Evolutionary conservation across 2,888 invertebrate species (phyloP).

Genomic region (Calameuta pallipes): DNA sequence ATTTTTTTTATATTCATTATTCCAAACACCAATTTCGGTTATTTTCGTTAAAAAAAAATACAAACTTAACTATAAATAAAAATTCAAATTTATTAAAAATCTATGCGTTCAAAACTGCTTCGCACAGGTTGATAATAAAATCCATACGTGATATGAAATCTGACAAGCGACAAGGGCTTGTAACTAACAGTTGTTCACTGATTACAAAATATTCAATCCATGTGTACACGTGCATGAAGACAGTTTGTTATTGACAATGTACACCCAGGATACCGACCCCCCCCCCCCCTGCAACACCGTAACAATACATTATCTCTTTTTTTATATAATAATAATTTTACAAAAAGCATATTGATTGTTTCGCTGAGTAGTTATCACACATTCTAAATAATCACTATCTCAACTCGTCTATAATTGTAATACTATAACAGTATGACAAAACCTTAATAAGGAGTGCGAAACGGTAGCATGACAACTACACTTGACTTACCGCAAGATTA

Average conservation of each 20-base stretch:
- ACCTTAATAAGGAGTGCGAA: neutral
- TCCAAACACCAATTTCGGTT: too few relatives aligned
- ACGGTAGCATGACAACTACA: neutral
- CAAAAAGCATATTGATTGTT: too few relatives aligned
- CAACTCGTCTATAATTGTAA: neutral
- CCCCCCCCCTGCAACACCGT: neutral
- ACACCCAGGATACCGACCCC: neutral
- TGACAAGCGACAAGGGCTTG: neutral
- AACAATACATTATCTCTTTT: neutral
- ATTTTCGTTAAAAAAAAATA: neutral
- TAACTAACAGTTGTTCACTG: neutral
- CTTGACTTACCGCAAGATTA: slow-evolving; percentile 79
- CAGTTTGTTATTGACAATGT: neutral
- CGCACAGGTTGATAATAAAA: neutral
- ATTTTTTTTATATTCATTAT: too few relatives aligned
- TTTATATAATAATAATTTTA: neutral
- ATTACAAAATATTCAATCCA: neutral
- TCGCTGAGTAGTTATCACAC: neutral
- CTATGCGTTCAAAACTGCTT: too few relatives aligned
- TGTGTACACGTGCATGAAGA: neutral
- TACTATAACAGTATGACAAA: neutral
- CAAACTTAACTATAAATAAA: too few relatives aligned
- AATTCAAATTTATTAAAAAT: too few relatives aligned
- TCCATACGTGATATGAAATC: neutral
- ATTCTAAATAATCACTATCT: neutral